Base-by-base conservation (phyloP, 1,140 invertebrate genomes). In the Cydia fagiglandana region DNA sequence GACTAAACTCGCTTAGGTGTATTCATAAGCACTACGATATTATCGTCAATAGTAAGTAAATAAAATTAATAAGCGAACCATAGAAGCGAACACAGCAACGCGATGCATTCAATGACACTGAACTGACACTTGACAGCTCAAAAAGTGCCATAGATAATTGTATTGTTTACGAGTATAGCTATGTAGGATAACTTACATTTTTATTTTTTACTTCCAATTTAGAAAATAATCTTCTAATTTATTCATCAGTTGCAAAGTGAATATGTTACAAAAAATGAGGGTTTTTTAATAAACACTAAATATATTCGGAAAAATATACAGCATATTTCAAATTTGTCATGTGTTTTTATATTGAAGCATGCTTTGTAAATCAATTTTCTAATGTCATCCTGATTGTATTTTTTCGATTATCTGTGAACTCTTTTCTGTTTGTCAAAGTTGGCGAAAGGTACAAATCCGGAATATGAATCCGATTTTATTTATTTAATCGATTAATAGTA, bases 391-490 rank as follows among this genome's bases (percentile, higher is more conserved):
- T 20, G 30, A 38, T 17, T 70, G 66, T 70, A 66, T 76, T 70
- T 47, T 73, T 30, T 73, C 15, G 34, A 28, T 17, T 45, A 30
- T 45, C 17, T 61, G 47, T 68, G 64, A 53, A 13, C 28, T 77
- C 76, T 79, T 79, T 76, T 75, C 47, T 20, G 13, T 70, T 79
- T 79, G 75, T 79, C 74, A 75, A 79, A 79, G 64, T 75, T 73
- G 28, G 64, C 78, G 53, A 76, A 76, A 77, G 78, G 75, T 77
- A 79, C 56, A 47, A 66, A 73, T 77, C 50, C 38, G 13, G 64
- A 64, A 50, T 73, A 77, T 75, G 80, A 84, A 90, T 87, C 87
- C 73, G 17, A 78, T 66, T 76, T 80, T 84, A 89, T 87, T 83
- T 78, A 73, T 28, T 41, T 76, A 85, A 90, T 89, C 86, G 75